Evolutionary conservation across 1,140 invertebrate genomes (phyloP), one percentile per base, ranked within the genome.

Genomic region (Anoplophora glabripennis): DNA sequence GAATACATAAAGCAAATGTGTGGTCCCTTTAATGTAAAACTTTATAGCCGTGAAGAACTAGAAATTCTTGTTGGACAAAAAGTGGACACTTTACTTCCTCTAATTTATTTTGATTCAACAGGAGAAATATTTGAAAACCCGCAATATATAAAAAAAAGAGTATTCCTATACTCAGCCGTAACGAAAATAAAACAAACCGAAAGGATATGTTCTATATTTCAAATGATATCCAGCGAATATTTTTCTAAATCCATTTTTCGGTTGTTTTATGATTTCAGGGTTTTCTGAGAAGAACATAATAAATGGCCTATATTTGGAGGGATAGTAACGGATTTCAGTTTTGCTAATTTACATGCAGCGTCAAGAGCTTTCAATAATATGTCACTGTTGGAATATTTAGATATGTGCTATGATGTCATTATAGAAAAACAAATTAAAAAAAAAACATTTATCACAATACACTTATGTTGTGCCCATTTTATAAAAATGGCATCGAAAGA

Each of bases 331-430:
- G 56, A 56, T 28, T 48, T 38, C 14, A 46, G 41, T 17, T 61
- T 61, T 35, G 52, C 59, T n/a, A 54, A 40, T 44, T 21, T 61
- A 11, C 59, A 61, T 56, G 59, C 53, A 7, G 49, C 55, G 10
- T 44, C 8, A 9, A 40, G 49, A 33, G 52, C 52, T 9, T 61
- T 18, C 17, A 61, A 56, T 56, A 49, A 37, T 48, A 21, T 45
- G 11, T 12, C 21, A 8, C 18, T 56, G n/a, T 10, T 40, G 11
- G 54, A 57, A 37, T 57, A 57, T 40, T 34, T 57, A 10, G 4
- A 15, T 17, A 49, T 15, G 28, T 33, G 21, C 18, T 57, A 38
- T 33, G 54, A 47, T 9, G 41, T 57, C 4, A 37, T 18, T 3
- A 5, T 33, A 7, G 35, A 21, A 47, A 21, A 48, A 48, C 1